Percentiles rank a stretch among this genome's conserved stretches.
Conservation (phyloP, 2,113 vertebrate species). For the Bubo blakistoni region DNA sequence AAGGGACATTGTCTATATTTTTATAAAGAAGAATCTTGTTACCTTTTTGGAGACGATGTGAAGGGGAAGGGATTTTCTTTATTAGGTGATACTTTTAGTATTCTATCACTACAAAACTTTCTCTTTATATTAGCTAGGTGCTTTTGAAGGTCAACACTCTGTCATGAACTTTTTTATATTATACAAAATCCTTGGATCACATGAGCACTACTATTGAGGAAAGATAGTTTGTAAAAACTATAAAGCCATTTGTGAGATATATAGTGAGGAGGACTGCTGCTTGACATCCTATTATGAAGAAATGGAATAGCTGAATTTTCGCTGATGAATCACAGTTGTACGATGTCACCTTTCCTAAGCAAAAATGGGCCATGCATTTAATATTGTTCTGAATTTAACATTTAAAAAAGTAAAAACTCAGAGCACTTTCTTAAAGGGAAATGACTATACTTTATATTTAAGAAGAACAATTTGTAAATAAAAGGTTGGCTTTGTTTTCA, state of each 20-base stretch:
- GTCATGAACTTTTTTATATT: neutral
- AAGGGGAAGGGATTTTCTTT: neutral
- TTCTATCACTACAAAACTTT: neutral
- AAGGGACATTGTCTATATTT: neutral
- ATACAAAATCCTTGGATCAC: neutral
- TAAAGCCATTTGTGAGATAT: neutral
- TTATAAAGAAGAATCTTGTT: neutral
- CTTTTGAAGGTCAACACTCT: neutral
- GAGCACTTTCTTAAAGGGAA: neutral
- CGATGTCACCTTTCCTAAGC: neutral
- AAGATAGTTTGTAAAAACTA: neutral
- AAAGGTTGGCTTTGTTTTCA: neutral
- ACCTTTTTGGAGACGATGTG: neutral
- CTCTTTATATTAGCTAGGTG: neutral
- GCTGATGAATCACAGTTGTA: neutral
- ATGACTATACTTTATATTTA: neutral
- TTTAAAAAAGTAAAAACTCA: neutral
- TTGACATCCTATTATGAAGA: neutral
- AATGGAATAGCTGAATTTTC: neutral
- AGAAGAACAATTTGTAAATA: neutral
- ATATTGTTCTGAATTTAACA: neutral
- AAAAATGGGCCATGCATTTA: neutral
- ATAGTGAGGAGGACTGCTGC: neutral
- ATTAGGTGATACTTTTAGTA: neutral
- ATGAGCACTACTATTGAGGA: neutral